phyloP scores from a whole-genome alignment of 2,797 vertebrate genomes.

The Lindbergichthys nudifrons region DNA sequence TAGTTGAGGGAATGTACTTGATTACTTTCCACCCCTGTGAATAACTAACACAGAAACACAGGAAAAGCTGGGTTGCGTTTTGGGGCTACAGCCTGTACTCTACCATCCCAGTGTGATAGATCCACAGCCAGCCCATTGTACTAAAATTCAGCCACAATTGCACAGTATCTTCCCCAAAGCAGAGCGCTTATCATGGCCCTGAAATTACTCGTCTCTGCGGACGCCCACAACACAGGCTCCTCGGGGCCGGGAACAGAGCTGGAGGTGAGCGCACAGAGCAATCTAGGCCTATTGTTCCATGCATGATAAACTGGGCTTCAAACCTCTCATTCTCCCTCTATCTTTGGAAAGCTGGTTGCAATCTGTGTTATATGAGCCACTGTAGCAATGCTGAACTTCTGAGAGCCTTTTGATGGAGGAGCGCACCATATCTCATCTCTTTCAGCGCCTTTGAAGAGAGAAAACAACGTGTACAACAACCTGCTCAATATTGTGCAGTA shows the following conservation, averaged over 20 bases:
- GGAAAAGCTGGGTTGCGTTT: conserved; percentile 5
- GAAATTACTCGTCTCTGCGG: conserved; percentile 83
- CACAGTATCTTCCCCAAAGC: conserved; percentile 73
- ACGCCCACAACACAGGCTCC: conserved; percentile 73
- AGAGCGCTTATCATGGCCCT: conserved; percentile 79
- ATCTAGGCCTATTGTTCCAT: conserved; percentile 79
- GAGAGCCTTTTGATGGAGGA: conserved; percentile 9
- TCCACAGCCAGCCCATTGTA: conserved; percentile 75
- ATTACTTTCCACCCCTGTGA: not conserved
- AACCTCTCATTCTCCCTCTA: conserved; percentile 54
- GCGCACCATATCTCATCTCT: conserved; percentile 11
- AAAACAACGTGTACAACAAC: conserved; percentile 18
- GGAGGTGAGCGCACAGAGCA: conserved; percentile 70
- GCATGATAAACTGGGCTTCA: conserved; percentile 68
- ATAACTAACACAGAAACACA: conserved; percentile 8
- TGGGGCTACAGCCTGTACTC: conserved; percentile 40
- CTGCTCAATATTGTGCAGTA: not conserved
- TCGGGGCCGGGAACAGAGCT: conserved; percentile 65
- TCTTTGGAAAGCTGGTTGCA: conserved; percentile 39
- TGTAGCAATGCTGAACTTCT: conserved; percentile 33
- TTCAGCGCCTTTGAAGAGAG: conserved; percentile 20
- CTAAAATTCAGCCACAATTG: conserved; percentile 75
- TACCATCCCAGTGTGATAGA: conserved; percentile 63
- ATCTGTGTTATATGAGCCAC: conserved; percentile 44
- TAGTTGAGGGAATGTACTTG: not conserved